Evolutionary conservation across 1,140 invertebrate genomes (phyloP).

Genomic region (Mylabris phalerata): DNA sequence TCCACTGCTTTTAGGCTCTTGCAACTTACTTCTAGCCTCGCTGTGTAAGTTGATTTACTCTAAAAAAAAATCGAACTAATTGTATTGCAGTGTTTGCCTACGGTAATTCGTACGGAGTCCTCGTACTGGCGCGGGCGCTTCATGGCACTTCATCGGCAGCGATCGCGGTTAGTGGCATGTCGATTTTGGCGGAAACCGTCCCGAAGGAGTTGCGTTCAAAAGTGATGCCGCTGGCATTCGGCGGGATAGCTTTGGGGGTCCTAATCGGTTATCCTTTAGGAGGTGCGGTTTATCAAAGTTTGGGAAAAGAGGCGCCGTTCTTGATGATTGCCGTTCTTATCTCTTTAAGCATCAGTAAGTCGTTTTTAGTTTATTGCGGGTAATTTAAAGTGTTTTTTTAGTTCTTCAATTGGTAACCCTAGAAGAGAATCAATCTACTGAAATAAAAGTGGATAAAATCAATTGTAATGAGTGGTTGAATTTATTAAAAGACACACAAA

Average conservation of each 20-base stretch:
- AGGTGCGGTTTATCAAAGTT: conserved; percentile 65
- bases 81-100: conserved; percentile 66
- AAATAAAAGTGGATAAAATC: conserved; percentile 20
- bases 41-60: conserved; percentile 56
- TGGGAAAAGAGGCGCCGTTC: conserved; percentile 69
- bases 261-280: conserved; percentile 74
- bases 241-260: conserved; percentile 73
- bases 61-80: background rate
- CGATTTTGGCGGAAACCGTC: conserved; percentile 52
- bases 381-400: conserved; percentile 3
- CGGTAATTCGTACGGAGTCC: conserved; percentile 63
- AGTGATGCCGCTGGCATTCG: conserved; percentile 70
- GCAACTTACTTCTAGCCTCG: conserved; percentile 72
- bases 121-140: conserved; percentile 73
- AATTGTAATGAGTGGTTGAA: conserved; percentile 46
- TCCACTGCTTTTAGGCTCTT: conserved; percentile 75
- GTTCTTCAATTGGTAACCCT: conserved; percentile 22
- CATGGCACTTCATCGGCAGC: conserved; percentile 83
- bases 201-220: conserved; percentile 55
- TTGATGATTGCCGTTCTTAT: conserved; percentile 57
- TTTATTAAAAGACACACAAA: conserved; percentile 52
- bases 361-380: background rate
- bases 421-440: conserved; percentile 11
- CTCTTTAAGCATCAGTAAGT: background rate
- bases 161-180: conserved; percentile 68